Evolutionary conservation across 2,113 vertebrate genomes (phyloP).

Genomic region (Struthidea cinerea): DNA sequence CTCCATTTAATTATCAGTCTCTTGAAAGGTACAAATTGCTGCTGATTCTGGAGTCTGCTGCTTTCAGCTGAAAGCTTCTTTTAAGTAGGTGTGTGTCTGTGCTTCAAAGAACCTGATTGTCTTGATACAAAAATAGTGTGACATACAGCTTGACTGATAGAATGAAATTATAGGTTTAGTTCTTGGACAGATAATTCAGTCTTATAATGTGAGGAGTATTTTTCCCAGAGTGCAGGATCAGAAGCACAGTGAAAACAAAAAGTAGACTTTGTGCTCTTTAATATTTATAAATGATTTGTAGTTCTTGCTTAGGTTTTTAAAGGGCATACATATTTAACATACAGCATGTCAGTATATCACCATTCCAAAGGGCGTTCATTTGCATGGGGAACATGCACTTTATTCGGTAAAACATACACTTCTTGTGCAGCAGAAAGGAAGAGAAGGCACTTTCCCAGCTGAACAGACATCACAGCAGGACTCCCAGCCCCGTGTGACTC

Average conservation of each 20-base stretch:
- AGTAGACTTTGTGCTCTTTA: slow-evolving; percentile 1
- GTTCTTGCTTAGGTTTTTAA: neutral
- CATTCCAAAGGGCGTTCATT: neutral
- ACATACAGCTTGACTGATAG: slow-evolving; percentile 48
- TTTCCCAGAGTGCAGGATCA: slow-evolving; percentile 23
- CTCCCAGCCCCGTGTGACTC: neutral
- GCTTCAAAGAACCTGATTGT: slow-evolving; percentile 44
- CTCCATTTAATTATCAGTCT: neutral
- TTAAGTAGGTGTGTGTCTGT: slow-evolving; percentile 36
- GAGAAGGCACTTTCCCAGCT: neutral
- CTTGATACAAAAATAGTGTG: slow-evolving; percentile 46
- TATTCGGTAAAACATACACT: neutral
- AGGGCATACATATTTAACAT: slow-evolving; percentile 25
- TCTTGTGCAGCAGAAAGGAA: neutral
- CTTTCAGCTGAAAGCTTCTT: slow-evolving; percentile 10
- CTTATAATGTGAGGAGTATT: slow-evolving; percentile 1
- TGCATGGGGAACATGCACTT: neutral
- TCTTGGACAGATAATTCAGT: slow-evolving; percentile 46
- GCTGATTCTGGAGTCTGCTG: neutral
- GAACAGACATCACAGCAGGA: neutral
- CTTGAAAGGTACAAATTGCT: neutral
- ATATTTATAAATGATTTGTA: slow-evolving; percentile 25
- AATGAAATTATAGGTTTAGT: slow-evolving; percentile 41
- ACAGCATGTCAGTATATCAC: neutral
- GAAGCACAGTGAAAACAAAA: slow-evolving; percentile 43